Evolutionary conservation across 2,797 vertebrate genomes (phyloP), one percentile per base, ranked within the genome.

Genomic region (Taenioides sp.): DNA sequence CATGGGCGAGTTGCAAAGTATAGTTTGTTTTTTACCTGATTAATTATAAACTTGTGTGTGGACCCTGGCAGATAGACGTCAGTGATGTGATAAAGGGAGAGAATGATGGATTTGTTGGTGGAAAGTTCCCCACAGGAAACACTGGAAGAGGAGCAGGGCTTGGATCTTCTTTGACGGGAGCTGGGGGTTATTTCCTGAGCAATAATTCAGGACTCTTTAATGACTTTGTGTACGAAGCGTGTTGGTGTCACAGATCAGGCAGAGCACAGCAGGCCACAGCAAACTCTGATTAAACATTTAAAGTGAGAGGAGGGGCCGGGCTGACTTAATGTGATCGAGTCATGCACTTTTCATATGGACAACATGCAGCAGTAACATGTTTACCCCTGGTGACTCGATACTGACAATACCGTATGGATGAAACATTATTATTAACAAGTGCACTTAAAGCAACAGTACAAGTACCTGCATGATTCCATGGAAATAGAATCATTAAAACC

Each of bases 151-250:
- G 55, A 59, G 11, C 16, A 17, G 25, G 7, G 59, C 28, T 34
- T 34, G 59, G 27, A 20, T 61, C 16, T 31, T 34, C 23, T 49
- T 28, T 57, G n/a, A 40, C 11, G 3, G 37, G 14, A 61, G 27
- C 27, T 20, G 18, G 62, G 28, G 27, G 54, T 85, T 87, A 86
- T 88, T 90, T 71, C 76, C 74, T 65, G 63, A 54, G 80, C 80
- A 82, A 88, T 90, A 88, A 78, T 64, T 64, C 62, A 64, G 34
- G n/a, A 40, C 1, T 22, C 86, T 88, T 89, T 82, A 87, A 88
- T 89, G 81, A 80, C 78, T 76, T 83, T 79, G 76, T 86, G 84
- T 87, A 87, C 86, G 80, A 72, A 88, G 84, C 63, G 69, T 79
- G 81, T 81, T 72, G 66, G 71, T 87, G 84, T 80, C 37, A 69